phyloP scores from a whole-genome alignment of 2,797 vertebrate species.

The Chloroceryle amazona region DNA sequence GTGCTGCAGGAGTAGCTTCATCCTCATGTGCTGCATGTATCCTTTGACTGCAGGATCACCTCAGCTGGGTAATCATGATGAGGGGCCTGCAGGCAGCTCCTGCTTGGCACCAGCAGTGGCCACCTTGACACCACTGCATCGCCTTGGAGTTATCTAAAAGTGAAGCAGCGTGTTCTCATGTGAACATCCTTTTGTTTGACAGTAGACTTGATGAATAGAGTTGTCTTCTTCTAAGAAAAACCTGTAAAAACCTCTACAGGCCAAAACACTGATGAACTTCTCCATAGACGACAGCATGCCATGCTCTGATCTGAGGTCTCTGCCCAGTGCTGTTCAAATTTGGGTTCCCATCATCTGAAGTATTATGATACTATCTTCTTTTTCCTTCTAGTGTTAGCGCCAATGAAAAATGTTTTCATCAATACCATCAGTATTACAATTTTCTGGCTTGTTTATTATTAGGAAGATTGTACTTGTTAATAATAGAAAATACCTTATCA shows the following conservation, averaged over 20 bases:
- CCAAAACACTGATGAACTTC: neutral
- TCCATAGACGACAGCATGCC: neutral
- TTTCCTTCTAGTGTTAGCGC: neutral
- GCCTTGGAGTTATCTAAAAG: neutral
- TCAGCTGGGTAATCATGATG: neutral
- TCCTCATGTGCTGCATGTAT: neutral
- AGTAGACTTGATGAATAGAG: neutral
- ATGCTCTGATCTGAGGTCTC: neutral
- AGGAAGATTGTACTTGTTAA: neutral
- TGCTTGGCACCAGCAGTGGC: neutral
- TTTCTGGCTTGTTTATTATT: neutral
- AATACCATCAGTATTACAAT: neutral
- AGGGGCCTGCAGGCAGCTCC: neutral
- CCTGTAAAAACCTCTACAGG: neutral
- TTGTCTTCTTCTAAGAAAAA: neutral
- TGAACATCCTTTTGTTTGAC: neutral
- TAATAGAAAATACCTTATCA: neutral
- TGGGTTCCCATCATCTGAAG: neutral
- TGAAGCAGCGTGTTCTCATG: neutral
- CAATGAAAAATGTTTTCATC: neutral
- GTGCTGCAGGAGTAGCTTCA: neutral
- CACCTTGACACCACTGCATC: neutral
- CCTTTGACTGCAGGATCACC: neutral
- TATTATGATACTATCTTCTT: neutral
- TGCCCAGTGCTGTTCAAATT: neutral